Base-by-base conservation (phyloP, 2,888 invertebrate species). In the Deilephila elpenor region DNA sequence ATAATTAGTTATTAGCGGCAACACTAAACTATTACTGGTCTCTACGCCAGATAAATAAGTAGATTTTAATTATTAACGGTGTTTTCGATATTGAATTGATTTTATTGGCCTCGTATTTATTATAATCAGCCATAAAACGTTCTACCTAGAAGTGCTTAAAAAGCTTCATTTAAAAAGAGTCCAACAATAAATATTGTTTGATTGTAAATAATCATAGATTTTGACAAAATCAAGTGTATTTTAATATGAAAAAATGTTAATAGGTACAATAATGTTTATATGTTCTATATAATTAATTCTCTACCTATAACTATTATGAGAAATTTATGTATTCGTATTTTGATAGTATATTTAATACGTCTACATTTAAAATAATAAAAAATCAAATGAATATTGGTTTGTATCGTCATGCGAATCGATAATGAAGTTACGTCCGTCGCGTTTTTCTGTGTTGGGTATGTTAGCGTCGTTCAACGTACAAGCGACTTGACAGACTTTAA, bases 1-100 rank as follows among this genome's bases (percentile, higher is more conserved):
- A 74, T 75, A 75, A 77, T 76, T 76, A 77, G 74, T 75, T 74
- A 61, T 76, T 75, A 75, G 74, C 73, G 74, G 70, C 44, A 44
- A 61, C 70, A 71, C 32, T 62, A 62, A 62, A 61, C 51, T 60
- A 73, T 71, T 73, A 72, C 62, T 73, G 29, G 67, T 67, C 51
- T 20, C 17, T 29, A 51, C 67, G 67, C 17, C 5, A 51, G 25
- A 14, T 51, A 7, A 67, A 51, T 67, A 51, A 44, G 44, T 67
- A 44, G 44, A 25, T 67, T 51, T 67, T 67, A 25, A 67, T 51
- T 67, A 67, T 25, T 64, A 20, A 20, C 14, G 37, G 67, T n/a
- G 37, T 14, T 51, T 44, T 1, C 25, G 25, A 14, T 51, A 44
- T 67, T 25, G 5, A 44, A 44, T 67, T 4, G 44, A 14, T 14